Evolutionary conservation across 2,888 invertebrate species (phyloP), one percentile per base, ranked within the genome.

Genomic region (Drosophila prolongata): DNA sequence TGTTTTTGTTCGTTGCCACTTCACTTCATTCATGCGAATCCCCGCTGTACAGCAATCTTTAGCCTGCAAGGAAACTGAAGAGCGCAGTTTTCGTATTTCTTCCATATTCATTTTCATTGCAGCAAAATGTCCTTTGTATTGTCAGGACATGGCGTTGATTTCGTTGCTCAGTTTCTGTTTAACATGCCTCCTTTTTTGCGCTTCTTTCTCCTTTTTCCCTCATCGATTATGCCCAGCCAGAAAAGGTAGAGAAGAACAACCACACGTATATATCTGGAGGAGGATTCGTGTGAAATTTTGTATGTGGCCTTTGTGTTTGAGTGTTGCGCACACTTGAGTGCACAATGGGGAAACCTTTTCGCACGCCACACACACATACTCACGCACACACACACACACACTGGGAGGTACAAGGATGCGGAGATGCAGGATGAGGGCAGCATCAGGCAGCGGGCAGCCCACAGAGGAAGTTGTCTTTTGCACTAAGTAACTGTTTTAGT

Each of bases 311-410:
- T 87, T 84, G 81, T 84, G 66, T 75, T 77, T 57, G 75, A 83
- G 84, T 81, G 82, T 74, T 79, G 64, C 61, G 72, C 74, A 85
- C 83, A 87, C 85, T 87, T 79, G 83, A 85, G 77, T 85, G 85
- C 85, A 80, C 85, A 84, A 75, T 75, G 55, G 62, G 62, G 61
- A 57, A 68, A 58, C 65, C 65, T 65, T 65, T 71, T 73, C 71
- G 62, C 54, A 62, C 60, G 54, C 69, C 64, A 49, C 42, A 49
- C 76, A 71, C 61, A 49, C 6, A 19, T 10, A 49, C n/a, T 2
- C 19, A 42, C 42, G 24, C 62, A 43, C 35, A 60, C 11, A 13
- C 27, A 53, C n/a, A 10, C 14, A 19, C 24, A 24, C 24, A 24
- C 24, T 34, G 34, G 30, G 34, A 55, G 55, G 37, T 30, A 59